phyloP scores from a whole-genome alignment of 1,140 invertebrate genomes.

The Mactra quadrangularis region DNA sequence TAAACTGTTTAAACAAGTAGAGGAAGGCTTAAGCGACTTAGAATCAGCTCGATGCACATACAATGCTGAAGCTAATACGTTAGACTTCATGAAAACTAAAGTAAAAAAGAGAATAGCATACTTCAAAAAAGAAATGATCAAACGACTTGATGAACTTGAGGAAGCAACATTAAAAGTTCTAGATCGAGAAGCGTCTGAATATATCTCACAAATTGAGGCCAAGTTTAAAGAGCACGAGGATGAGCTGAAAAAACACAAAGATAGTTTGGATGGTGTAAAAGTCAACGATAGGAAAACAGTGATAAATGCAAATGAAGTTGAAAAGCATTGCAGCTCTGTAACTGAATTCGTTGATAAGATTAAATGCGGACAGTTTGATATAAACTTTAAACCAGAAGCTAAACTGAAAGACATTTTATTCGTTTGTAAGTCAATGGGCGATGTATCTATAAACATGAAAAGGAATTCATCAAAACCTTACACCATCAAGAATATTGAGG shows the following conservation, averaged over 20 bases:
- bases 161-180: neutral
- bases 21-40: neutral
- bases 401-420: neutral
- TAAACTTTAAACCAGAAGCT: neutral
- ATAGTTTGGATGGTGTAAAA: neutral
- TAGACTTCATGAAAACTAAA: neutral
- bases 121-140: neutral
- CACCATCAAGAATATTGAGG: neutral
- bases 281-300: neutral
- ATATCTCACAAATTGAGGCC: neutral
- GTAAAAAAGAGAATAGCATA: constrained; percentile 1
- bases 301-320: too few species aligned
- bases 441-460: neutral
- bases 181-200: neutral
- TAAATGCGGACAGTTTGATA: neutral
- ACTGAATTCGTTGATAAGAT: constrained; percentile 3
- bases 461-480: constrained; percentile 6
- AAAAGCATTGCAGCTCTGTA: too few species aligned
- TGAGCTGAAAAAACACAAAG: neutral
- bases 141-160: neutral
- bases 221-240: neutral
- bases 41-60: neutral
- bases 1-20: neutral
- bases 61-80: neutral
- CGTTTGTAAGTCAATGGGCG: neutral